phyloP scores from a whole-genome alignment of 1,140 invertebrate genomes.

The Physella acuta region DNA sequence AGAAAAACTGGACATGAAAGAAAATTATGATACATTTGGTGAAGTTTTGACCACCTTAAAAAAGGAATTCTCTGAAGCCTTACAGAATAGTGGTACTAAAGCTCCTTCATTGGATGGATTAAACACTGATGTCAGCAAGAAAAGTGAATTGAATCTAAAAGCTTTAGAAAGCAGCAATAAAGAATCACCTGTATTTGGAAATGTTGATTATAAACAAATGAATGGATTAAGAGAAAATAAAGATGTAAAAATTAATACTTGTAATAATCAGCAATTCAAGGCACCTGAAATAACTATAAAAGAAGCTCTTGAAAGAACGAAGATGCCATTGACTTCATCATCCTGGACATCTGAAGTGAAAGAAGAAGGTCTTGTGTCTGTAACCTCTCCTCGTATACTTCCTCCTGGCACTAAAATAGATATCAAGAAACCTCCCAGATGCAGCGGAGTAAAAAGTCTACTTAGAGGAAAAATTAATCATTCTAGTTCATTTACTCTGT shows the following conservation, averaged over 20 bases:
- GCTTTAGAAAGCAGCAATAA: too few species aligned
- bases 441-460: constrained; percentile 1
- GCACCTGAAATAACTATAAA: not conserved
- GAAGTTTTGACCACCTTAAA: constrained; percentile 26
- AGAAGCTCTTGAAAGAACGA: not conserved
- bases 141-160: too few species aligned
- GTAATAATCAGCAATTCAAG: constrained; percentile 3
- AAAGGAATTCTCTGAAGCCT: constrained; percentile 25
- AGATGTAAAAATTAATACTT: too few species aligned
- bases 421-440: constrained; percentile 13
- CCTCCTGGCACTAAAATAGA: constrained; percentile 25
- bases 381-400: constrained; percentile 13
- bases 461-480: not conserved
- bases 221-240: too few species aligned
- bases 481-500: not conserved
- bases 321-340: not conserved
- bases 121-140: too few species aligned
- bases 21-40: constrained; percentile 26
- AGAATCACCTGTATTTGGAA: too few species aligned
- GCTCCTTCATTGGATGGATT: too few species aligned
- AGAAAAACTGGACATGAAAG: constrained; percentile 29
- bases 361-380: not conserved
- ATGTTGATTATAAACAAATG: too few species aligned
- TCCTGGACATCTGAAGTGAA: constrained; percentile 6
- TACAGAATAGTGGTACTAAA: not conserved